Base-by-base conservation (phyloP, 2,113 vertebrate species). In the Platichthys stellatus region DNA sequence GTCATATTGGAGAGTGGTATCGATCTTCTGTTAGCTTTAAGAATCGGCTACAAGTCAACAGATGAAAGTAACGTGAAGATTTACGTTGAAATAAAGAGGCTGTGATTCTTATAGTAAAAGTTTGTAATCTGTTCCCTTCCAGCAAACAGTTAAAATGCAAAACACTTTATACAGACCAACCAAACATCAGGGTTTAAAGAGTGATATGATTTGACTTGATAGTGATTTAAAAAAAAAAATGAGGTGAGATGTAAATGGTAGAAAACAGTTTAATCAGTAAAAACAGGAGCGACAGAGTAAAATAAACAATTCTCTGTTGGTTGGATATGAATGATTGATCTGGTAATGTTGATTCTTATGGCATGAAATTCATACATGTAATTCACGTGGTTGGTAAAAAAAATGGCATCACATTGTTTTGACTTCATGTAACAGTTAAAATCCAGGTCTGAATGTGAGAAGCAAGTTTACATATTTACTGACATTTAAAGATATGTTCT, bases 231-330 rank as follows among this genome's bases (percentile, higher is more conserved):
- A 74, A 31, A 26, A 28, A 28, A n/a, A 74, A 71, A 1, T 10
- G 45, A 72, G 68, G 60, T 65, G 63, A 78, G 17, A 35, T 53
- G 57, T 35, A 76, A 86, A 78, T 87, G 70, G 73, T 90, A 92
- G 49, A 92, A 91, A 89, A 92, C 78, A 63, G 72, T 90, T 90
- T 87, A 88, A 85, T 88, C 80, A 78, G 77, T 90, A 89, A 85
- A 90, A 89, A 90, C 74, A 84, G 67, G 72, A 78, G 72, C 2
- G 31, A 59, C 62, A 78, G 74, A 83, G 60, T 72, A 69, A 82
- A 80, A 78, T 54, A 83, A 38, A 84, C 62, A 59, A 45, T 74
- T 38, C 66, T 85, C 40, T 65, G 78, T 69, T 66, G 54, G 51
- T 63, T 26, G 71, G 75, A 85, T 73, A 81, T 51, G 58, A 82